These are phyloP conservation scores for Lichenostomus cassidix DNA, from an alignment of 2,113 vertebrate genomes.

Conservation along the genomic window DNA sequence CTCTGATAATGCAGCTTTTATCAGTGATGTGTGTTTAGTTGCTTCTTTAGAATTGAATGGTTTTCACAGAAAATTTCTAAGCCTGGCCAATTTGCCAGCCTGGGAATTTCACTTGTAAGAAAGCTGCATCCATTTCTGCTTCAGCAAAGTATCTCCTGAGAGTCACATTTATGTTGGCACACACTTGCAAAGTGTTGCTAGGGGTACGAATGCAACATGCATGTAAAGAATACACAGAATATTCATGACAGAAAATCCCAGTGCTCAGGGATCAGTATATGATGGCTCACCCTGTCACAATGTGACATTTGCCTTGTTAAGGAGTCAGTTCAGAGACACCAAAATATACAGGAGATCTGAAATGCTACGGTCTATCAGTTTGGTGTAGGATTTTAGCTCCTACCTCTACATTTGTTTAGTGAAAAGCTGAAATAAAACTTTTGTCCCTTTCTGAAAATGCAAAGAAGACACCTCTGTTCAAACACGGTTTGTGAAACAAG, in stretches of 20 bases:
- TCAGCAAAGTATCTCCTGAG: neutral
- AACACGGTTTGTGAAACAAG: neutral
- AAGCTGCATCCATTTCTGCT: neutral
- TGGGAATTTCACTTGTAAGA: neutral
- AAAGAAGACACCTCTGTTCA: neutral
- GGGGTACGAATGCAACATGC: neutral
- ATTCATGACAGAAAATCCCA: neutral
- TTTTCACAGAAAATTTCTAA: neutral
- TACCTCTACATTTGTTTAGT: neutral
- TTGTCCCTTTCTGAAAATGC: neutral
- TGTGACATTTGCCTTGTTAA: neutral
- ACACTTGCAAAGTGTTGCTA: neutral
- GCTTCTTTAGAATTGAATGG: neutral
- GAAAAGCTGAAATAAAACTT: neutral
- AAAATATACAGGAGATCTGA: neutral
- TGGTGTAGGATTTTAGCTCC: neutral
- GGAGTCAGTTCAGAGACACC: neutral
- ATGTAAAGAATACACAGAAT: neutral
- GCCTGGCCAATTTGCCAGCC: neutral
- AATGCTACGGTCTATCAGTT: rapidly evolving
- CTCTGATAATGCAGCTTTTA: neutral
- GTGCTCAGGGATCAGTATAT: neutral
- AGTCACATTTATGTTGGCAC: neutral
- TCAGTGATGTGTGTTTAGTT: neutral
- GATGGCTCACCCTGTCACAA: neutral